These are phyloP conservation scores for Solenopsis invicta DNA, from an alignment of 1,140 invertebrate genomes.

Conservation along the genomic window DNA sequence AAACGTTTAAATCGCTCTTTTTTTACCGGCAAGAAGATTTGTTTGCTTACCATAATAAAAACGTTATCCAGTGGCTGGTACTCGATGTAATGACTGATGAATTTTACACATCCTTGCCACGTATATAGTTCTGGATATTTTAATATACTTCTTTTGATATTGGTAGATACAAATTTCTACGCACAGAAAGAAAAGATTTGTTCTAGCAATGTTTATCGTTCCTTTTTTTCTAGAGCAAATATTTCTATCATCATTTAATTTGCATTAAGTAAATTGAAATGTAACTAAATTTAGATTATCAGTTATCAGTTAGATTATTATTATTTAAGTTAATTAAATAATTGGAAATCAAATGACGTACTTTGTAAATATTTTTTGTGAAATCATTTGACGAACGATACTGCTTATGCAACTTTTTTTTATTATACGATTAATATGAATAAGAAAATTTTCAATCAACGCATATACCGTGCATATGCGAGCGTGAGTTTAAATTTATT, in stretches of 20 bases:
- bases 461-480: too few species aligned
- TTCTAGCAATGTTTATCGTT: background rate
- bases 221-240: background rate
- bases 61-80: slow-evolving; percentile 88
- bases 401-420: too few species aligned
- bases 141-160: slow-evolving; percentile 89
- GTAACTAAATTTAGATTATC: too few species aligned
- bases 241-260: background rate
- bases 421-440: background rate
- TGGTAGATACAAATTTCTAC: slow-evolving; percentile 91
- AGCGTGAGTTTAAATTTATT: too few species aligned
- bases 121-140: slow-evolving; percentile 88
- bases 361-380: background rate
- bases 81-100: slow-evolving; percentile 89
- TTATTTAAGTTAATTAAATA: background rate
- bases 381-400: too few species aligned
- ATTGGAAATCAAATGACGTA: background rate
- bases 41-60: slow-evolving; percentile 88
- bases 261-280: too few species aligned
- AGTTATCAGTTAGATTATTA: too few species aligned
- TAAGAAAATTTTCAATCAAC: background rate
- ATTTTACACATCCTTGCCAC: slow-evolving; percentile 88
- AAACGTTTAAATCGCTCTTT: background rate
- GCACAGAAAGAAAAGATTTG: background rate
- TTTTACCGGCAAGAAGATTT: background rate